These are phyloP conservation scores for Rallus crepitans DNA, from an alignment of 2,797 vertebrate species.

Conservation along the genomic window DNA sequence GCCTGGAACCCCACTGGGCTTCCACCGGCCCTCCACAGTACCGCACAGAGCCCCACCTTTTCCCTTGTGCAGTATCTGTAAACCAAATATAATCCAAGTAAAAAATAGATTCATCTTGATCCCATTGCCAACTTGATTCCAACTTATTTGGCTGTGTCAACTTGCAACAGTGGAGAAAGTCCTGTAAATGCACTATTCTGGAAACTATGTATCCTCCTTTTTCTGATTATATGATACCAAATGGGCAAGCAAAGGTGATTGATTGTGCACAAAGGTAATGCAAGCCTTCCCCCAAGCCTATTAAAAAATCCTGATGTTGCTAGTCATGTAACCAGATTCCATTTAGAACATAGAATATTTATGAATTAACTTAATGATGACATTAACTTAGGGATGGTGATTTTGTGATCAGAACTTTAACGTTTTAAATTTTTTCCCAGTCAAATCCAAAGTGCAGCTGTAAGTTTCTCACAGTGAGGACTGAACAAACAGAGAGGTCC, in stretches of 20 bases:
- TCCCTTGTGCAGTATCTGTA: not conserved
- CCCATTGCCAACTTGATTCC: not conserved
- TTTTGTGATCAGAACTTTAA: not conserved
- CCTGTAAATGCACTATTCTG: not conserved
- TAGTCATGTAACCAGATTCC: not conserved
- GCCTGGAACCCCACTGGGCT: not conserved
- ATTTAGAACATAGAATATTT: not conserved
- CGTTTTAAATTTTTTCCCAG: conserved; percentile 36
- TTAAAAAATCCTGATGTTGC: not conserved
- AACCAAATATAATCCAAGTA: not conserved
- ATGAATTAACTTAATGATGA: not conserved
- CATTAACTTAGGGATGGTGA: not conserved
- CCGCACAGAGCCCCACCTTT: not conserved
- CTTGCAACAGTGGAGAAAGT: not conserved
- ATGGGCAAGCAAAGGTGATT: not conserved
- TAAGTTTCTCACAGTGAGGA: conserved; percentile 31
- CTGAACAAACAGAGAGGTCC: conserved; percentile 5
- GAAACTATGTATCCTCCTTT: conserved; percentile 16
- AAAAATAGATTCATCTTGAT: not conserved
- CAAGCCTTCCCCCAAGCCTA: not conserved
- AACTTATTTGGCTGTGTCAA: not conserved
- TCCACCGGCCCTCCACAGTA: not conserved
- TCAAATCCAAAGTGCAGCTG: conserved; percentile 4
- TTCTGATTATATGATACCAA: not conserved
- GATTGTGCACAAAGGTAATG: not conserved